Evolutionary conservation across 2,113 vertebrate species (phyloP).

Genomic region (Acanthochromis polyacanthus): DNA sequence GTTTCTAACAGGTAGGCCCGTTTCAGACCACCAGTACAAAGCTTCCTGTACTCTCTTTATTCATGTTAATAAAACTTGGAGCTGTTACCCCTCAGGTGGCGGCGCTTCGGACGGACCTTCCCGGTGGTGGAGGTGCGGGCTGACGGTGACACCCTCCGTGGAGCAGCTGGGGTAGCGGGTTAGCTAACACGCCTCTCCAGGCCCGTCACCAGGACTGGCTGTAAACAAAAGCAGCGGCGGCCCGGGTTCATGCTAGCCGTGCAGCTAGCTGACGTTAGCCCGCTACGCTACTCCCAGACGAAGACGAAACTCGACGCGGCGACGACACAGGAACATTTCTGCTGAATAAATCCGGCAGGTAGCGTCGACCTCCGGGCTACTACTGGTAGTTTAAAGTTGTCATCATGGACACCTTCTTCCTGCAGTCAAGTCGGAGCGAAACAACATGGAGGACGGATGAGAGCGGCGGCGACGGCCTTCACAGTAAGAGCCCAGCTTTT

Average conservation of each 20-base stretch:
- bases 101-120: conserved; percentile 11
- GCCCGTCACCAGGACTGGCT: conserved; percentile 60
- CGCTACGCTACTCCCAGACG: conserved; percentile 4
- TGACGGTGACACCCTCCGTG: conserved; percentile 24
- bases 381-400: conserved; percentile 61
- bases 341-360: not conserved
- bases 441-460: conserved; percentile 7
- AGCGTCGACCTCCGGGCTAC: not conserved
- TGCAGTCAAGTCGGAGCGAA: conserved; percentile 22
- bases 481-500: conserved; percentile 44
- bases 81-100: conserved; percentile 38
- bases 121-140: conserved; percentile 19
- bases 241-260: conserved; percentile 59
- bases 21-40: not conserved
- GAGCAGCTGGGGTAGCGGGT: conserved; percentile 50
- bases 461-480: not conserved
- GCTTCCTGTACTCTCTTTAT: not conserved
- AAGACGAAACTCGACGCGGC: not conserved
- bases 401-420: conserved; percentile 66
- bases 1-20: conserved; percentile 56
- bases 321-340: not conserved
- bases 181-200: conserved; percentile 70
- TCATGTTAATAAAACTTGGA: not conserved
- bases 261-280: conserved; percentile 23
- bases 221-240: conserved; percentile 71